These are phyloP conservation scores for Xyrauchen texanus DNA, from an alignment of 2,113 vertebrate genomes.

Conservation along the genomic window DNA sequence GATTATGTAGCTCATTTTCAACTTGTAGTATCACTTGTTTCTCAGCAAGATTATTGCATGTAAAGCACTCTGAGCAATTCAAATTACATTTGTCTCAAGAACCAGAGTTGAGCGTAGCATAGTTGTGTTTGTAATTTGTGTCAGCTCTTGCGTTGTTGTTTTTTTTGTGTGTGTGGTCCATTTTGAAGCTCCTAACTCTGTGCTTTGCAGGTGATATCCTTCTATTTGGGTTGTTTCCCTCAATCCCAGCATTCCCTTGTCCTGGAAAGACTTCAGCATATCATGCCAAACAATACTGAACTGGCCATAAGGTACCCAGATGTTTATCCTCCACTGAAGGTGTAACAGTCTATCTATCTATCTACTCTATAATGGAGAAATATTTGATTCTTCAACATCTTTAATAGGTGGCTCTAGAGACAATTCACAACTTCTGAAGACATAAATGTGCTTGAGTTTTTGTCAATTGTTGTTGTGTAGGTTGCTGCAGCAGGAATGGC, in stretches of 20 bases:
- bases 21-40: too few species aligned
- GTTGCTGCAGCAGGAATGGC: conserved; percentile 87
- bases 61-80: too few species aligned
- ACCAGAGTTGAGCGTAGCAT: too few species aligned
- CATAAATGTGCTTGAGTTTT: conserved; percentile 24
- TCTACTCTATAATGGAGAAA: background rate
- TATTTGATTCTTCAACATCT: too few species aligned
- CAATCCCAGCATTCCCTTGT: conserved; percentile 85
- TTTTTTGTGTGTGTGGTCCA: too few species aligned
- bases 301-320: conserved; percentile 86
- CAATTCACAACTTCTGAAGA: background rate
- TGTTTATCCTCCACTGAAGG: background rate
- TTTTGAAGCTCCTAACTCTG: conserved; percentile 12
- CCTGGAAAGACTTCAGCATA: conserved; percentile 87
- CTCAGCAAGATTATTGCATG: too few species aligned
- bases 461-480: conserved; percentile 74
- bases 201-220: conserved; percentile 85
- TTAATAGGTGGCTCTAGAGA: background rate
- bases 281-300: conserved; percentile 89
- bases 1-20: too few species aligned
- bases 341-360: background rate
- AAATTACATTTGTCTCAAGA: too few species aligned
- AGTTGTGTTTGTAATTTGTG: conserved; percentile 8
- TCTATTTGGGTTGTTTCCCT: conserved; percentile 89
- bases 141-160: background rate